Base-by-base conservation (phyloP, 2,113 vertebrate genomes). In the Pyrgilauda ruficollis region DNA sequence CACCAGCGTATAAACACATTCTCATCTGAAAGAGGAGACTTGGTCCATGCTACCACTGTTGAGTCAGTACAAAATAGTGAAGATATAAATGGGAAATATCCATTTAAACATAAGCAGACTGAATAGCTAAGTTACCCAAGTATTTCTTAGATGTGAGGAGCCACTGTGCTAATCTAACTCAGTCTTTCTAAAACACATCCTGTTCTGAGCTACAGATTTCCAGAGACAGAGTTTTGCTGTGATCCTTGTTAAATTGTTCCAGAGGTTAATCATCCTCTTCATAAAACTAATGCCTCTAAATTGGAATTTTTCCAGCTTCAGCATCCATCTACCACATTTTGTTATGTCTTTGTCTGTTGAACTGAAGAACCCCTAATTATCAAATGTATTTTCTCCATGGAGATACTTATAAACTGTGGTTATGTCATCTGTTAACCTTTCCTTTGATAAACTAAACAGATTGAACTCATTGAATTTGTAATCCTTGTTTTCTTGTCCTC, bases 381-480 rank as follows among this genome's bases (percentile, higher is more conserved):
- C 72, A 93, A 94, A 88, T 33, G 16, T 39, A 59, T 90, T 85
- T 69, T 95, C 80, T 93, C 80, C 80, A 81, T 87, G 84, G 94
- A 95, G 73, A 95, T 78, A 75, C 41, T 90, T 90, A 72, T 21
- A 93, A 92, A 92, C 90, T 86, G 13, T 92, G 76, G 72, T 93
- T 94, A 94, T 84, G 76, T 96, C 83, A 97, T 94, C 68, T 93
- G 59, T 75, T 90, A 95, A 90, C 72, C 63, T 89, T 94, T 85
- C 59, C 47, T 93, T 97, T 94, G 88, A 96, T 90, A 95, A 96
- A 80, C 88, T 89, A 86, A 92, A 86, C 79, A 95, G 55, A 90
- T 52, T 93, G 83, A 94, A 93, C 31, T 70, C 39, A 74, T 22
- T 75, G 72, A 95, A 61, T 81, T 78, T 89, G 64, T 22, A 81